Evolutionary conservation across 2,797 vertebrate genomes (phyloP), one percentile per base, ranked within the genome.

Genomic region (Enteromius trimaculatus): DNA sequence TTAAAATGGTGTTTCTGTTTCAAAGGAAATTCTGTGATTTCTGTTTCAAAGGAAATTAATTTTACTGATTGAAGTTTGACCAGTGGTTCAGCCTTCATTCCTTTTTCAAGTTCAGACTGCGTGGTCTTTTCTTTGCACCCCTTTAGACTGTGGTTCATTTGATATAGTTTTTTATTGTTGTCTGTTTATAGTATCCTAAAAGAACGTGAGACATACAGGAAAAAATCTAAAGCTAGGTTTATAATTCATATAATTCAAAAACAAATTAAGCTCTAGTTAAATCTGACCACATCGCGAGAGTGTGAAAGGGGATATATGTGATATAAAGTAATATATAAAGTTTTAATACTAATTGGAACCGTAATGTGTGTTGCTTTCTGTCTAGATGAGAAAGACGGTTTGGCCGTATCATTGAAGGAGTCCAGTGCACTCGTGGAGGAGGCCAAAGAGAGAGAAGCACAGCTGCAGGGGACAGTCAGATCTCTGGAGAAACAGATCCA

Each of bases 331-430:
- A 55, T 21, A 21, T 7, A 55, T 10, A 0, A 16, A 11, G 39
- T 7, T 44, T 72, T 37, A 34, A 62, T n/a, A 9, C n/a, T 10
- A 62, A 16, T 58, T 42, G 14, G 0, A 42, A 44, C 19, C 8
- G 6, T 9, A 16, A 47, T 23, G 39, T 85, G 6, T 64, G 78
- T 14, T 37, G 17, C 65, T 89, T 78, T 84, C 1, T 82, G 26
- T 88, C 82, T 47, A 99, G 98, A 97, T 93, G 97, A 98, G 91
- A 99, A 97, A 86, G 96, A 97, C 42, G 97, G 97, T 26, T 92
- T 97, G 76, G 88, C 90, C 21, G 90, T 97, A 34, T 97, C 95
- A 87, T 94, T 98, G 64, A 95, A 87, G 84, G 97, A 99, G 87
- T 97, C 96, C 10, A 95, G 95, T 88, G 92, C 90, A 80, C 89